These are phyloP conservation scores for Conomelus anceps DNA, from an alignment of 2,888 invertebrate genomes.

Conservation along the genomic window DNA sequence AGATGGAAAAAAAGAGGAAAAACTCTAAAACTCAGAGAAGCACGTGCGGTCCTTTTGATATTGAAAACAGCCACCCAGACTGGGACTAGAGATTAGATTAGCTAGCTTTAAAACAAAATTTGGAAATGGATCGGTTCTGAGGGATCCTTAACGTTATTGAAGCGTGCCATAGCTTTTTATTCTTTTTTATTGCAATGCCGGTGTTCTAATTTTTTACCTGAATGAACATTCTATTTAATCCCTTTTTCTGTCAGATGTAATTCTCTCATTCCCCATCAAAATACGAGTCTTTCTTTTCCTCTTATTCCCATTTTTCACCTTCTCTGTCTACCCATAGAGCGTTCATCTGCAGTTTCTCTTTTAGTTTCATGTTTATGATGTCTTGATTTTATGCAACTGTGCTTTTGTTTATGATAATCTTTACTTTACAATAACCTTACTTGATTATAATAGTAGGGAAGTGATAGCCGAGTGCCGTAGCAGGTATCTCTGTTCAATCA, in stretches of 20 bases:
- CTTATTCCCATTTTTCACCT: not conserved
- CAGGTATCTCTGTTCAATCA: no score
- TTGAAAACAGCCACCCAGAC: not conserved
- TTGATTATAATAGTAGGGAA: no score
- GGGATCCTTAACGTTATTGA: not conserved
- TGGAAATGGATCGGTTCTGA: not conserved
- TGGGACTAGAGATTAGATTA: not conserved
- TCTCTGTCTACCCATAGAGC: no score
- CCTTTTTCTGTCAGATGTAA: not conserved
- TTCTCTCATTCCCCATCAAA: not conserved
- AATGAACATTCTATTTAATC: not conserved
- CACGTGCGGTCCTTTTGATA: not conserved
- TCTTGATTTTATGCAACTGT: no score
- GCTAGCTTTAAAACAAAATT: not conserved
- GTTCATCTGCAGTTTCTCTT: no score
- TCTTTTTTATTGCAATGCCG: not conserved
- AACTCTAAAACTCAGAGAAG: not conserved
- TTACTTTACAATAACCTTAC: no score
- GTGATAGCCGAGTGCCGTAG: no score
- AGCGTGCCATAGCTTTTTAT: not conserved
- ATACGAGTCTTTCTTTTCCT: not conserved
- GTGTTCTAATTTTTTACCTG: not conserved
- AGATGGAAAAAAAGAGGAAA: not conserved
- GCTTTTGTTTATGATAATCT: no score
- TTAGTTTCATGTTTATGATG: no score